Percentiles rank a stretch among this genome's conserved stretches.
These are phyloP conservation scores for Hedya salicella DNA, from an alignment of 2,888 invertebrate genomes.

Conservation along the genomic window DNA sequence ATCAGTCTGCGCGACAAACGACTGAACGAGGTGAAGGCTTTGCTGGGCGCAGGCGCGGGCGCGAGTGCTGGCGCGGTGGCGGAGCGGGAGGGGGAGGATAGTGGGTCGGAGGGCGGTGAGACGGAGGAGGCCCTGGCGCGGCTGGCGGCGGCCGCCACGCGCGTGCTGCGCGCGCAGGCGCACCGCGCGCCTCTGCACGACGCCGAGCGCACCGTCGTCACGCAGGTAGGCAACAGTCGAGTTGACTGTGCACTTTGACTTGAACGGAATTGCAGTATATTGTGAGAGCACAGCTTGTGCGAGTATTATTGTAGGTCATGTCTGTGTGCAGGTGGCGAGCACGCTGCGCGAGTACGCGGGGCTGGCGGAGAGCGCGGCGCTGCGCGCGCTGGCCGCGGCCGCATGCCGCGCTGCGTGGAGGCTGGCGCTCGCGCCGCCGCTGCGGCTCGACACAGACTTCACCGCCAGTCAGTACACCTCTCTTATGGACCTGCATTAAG, in stretches of 20 bases:
- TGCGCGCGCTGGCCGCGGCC: conserved; percentile 92
- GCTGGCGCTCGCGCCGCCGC: conserved; percentile 88
- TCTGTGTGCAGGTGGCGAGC: conserved; percentile 88
- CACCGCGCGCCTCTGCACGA: conserved; percentile 89
- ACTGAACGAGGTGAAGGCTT: conserved; percentile 88
- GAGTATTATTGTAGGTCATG: too few species aligned
- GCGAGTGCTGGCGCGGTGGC: conserved; percentile 54
- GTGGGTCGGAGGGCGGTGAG: conserved; percentile 77
- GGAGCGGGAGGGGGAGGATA: conserved; percentile 76
- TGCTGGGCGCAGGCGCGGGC: conserved; percentile 80
- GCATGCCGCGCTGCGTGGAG: conserved; percentile 96
- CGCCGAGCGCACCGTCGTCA: conserved; percentile 87
- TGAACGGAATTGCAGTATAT: too few species aligned
- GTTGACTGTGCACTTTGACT: too few species aligned
- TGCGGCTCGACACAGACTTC: conserved; percentile 88
- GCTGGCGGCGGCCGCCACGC: conserved; percentile 85
- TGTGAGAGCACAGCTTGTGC: too few species aligned
- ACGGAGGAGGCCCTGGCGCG: conserved; percentile 69
- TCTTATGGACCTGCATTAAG: background rate
- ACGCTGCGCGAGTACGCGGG: conserved; percentile 97
- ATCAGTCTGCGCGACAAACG: conserved; percentile 89
- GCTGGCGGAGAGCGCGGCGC: conserved; percentile 90
- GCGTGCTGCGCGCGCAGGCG: conserved; percentile 88
- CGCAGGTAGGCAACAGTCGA: conserved; percentile 85
- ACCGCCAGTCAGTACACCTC: conserved; percentile 82